Percentiles rank a stretch among this genome's conserved stretches.
These are phyloP conservation scores for Drosophila histrio DNA, from an alignment of 2,888 invertebrate genomes.

Conservation along the genomic window DNA sequence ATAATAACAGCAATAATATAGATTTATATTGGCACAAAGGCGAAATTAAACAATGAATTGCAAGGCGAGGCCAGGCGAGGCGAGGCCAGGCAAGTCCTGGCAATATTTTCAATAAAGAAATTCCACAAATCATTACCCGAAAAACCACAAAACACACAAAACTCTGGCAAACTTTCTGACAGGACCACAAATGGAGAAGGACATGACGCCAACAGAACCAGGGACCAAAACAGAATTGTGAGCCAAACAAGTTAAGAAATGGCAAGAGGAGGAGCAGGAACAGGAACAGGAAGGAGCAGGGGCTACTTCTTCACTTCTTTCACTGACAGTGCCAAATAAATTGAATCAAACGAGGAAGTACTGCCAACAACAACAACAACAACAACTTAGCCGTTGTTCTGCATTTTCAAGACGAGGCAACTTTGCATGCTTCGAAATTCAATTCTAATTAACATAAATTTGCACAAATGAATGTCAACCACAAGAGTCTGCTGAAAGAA, in stretches of 20 bases:
- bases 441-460: slow-evolving; percentile 80
- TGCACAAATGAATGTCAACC: slow-evolving; percentile 80
- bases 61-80: neutral
- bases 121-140: slow-evolving; percentile 69
- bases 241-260: slow-evolving; percentile 35
- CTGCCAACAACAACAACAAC: slow-evolving; percentile 18
- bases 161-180: slow-evolving; percentile 54
- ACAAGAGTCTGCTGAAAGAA: slow-evolving; percentile 54
- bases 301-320: slow-evolving; percentile 13
- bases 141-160: slow-evolving; percentile 57
- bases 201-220: slow-evolving; percentile 29
- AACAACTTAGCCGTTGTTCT: slow-evolving; percentile 7
- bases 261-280: neutral
- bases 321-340: slow-evolving; percentile 69
- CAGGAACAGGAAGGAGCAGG: slow-evolving; percentile 2
- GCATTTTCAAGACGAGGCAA: slow-evolving; percentile 40
- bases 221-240: slow-evolving; percentile 7
- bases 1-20: slow-evolving; percentile 39
- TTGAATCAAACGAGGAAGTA: slow-evolving; percentile 72
- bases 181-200: slow-evolving; percentile 27
- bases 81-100: neutral
- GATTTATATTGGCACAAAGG: slow-evolving; percentile 17
- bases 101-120: slow-evolving; percentile 63
- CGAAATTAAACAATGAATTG: slow-evolving; percentile 32
- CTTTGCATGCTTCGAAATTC: slow-evolving; percentile 77